Evolutionary conservation across 2,888 invertebrate genomes (phyloP), one percentile per base, ranked within the genome.

Genomic region (Mayetiola destructor): DNA sequence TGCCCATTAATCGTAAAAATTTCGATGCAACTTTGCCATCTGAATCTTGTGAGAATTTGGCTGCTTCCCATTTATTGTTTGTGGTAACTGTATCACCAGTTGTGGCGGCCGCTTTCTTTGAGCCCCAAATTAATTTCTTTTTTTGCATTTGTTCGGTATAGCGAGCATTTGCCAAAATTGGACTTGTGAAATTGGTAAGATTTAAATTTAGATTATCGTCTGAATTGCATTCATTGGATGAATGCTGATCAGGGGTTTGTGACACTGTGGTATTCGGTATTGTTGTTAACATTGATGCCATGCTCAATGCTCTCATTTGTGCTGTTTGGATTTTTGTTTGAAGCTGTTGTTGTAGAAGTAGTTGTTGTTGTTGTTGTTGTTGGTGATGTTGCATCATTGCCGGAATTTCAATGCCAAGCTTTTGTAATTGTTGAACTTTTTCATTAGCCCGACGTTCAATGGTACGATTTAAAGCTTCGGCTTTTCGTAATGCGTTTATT

Each of bases 1-100:
- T 93, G 55, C 96, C 96, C 96, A 97, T 96, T 53, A 97, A 77
- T 61, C 96, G 79, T 75, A 93, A 89, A 73, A 97, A 97, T 75
- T 96, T 97, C 59, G 87, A 88, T 0, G 90, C 88, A 64, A 92
- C 87, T 72, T 86, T 88, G 60, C 93, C 94, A 71, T 94, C 94
- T 21, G 83, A 79, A 73, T 95, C 94, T 69, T 91, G 87, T 0
- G 88, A 84, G 73, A 95, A 93, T 27, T 86, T 84, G 0, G 92
- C 85, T 61, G 83, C 83, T 63, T 85, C 84, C 91, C 92, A 93
- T 60, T 83, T 81, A 55, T 60, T 56, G 40, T 67, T 66, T 29
- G 69, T 56, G 35, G 67, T 66, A 2, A 73, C 70, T 30, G 67
- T 66, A 32, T 68, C 68, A 37, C 75, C 76, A 40, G 75, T 73